These are phyloP conservation scores for Engystomops pustulosus DNA, from an alignment of 2,113 vertebrate genomes.

Conservation along the genomic window DNA sequence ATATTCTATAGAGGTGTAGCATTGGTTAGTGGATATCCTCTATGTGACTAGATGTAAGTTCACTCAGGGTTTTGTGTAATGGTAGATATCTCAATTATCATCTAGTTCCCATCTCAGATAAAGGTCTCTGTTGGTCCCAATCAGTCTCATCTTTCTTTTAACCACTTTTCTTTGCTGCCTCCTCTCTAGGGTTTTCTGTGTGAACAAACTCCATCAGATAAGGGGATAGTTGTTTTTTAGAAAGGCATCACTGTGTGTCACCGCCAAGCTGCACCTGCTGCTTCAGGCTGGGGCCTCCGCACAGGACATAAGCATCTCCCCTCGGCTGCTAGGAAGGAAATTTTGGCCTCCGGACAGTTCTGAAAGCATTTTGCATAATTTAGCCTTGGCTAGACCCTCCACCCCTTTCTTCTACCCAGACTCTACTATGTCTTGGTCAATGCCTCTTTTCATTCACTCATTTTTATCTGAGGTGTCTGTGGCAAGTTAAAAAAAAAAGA, in stretches of 20 bases:
- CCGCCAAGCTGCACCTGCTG: conserved; percentile 33
- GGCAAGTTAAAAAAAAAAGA: background rate
- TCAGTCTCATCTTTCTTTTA: conserved; percentile 10
- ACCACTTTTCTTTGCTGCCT: background rate
- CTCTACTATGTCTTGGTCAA: conserved; percentile 26
- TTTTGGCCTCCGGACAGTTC: conserved; percentile 33
- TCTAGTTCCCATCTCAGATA: background rate
- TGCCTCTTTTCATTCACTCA: conserved; percentile 33
- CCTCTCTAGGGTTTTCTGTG: conserved; percentile 21
- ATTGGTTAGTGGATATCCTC: background rate
- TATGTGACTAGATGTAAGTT: background rate
- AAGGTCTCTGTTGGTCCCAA: conserved; percentile 33
- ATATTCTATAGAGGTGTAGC: background rate
- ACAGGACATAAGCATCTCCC: conserved; percentile 20
- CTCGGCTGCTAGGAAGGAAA: conserved; percentile 48
- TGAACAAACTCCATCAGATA: conserved; percentile 31
- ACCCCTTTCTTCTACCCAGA: conserved; percentile 4
- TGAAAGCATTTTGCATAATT: conserved; percentile 54
- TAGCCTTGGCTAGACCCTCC: conserved; percentile 20
- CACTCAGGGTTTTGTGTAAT: conserved; percentile 22
- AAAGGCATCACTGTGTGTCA: conserved; percentile 44
- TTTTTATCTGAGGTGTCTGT: conserved; percentile 41
- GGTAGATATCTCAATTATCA: conserved; percentile 9
- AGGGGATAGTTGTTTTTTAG: conserved; percentile 9
- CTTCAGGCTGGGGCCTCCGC: background rate